phyloP scores from a whole-genome alignment of 64 coral and sea anemone genomes.

The Montipora foliosa region DNA sequence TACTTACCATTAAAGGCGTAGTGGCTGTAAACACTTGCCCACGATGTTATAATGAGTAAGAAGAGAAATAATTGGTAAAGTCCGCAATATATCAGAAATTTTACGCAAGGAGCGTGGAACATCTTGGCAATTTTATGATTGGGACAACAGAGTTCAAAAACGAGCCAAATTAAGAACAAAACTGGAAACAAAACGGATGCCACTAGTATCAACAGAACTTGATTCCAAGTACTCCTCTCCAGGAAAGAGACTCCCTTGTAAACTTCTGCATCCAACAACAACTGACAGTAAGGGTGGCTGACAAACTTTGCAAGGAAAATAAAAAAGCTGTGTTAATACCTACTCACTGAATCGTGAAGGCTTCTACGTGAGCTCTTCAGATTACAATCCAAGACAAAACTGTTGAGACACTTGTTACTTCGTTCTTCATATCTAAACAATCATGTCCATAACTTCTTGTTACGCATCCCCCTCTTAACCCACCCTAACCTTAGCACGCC shows the following conservation, averaged over 20 bases:
- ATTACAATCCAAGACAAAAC: too few relatives aligned
- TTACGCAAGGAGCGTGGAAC: slow-evolving; percentile 1
- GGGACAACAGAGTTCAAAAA: not conserved
- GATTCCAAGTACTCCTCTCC: slow-evolving; percentile 16
- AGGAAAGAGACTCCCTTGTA: slow-evolving; percentile 1
- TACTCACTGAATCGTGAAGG: too few relatives aligned
- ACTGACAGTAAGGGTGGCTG: slow-evolving; percentile 40
- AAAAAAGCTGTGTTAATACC: not conserved
- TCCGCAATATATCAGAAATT: not conserved
- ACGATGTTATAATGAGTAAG: not conserved
- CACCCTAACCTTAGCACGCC: too few relatives aligned
- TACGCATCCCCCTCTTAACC: too few relatives aligned
- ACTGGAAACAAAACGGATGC: not conserved
- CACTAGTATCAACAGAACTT: not conserved
- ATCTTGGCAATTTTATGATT: slow-evolving; percentile 25
- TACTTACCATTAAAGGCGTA: not conserved
- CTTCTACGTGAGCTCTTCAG: too few relatives aligned
- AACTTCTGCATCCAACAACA: slow-evolving; percentile 17
- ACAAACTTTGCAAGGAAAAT: slow-evolving; percentile 16
- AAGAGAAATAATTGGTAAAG: slow-evolving; percentile 9
- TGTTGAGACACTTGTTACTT: too few relatives aligned
- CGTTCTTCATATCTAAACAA: too few relatives aligned
- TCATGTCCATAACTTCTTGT: too few relatives aligned
- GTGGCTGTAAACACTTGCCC: not conserved
- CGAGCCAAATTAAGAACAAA: not conserved